Base-by-base conservation (phyloP, 2,888 invertebrate species). In the Apamea sordens region DNA sequence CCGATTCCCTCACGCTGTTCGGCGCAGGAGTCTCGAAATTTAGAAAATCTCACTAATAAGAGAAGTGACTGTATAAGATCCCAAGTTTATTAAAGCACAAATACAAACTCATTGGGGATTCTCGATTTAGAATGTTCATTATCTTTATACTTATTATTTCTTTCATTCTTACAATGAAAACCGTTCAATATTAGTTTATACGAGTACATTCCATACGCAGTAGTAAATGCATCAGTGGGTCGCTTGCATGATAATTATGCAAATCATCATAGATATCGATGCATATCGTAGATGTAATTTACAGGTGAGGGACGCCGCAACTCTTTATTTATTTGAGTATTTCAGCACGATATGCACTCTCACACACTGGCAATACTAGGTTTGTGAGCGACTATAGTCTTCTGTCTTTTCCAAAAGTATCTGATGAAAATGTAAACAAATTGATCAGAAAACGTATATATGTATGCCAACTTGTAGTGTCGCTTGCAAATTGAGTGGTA, bases 171-270 rank as follows among this genome's bases (percentile, higher is more conserved):
- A 32, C 28, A 63, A 63, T 21, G 36, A 61, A 44, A 61, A 32
- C 36, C 36, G 47, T 36, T 47, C 28, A 56, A 5, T 32, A 32
- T 47, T 18, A 41, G 69, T 69, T 63, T n/a, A 82, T 24, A 67
- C 32, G 32, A 32, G 32, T 32, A 32, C 36, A 82, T 76, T 70
- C 72, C 53, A 72, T n/a, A 83, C 10, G 53, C 32, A 59, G 5
- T 5, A 11, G 47, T 32, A 41, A 68, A 68, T 41, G 68, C 68
- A 59, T 61, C 47, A 83, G 32, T 69, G 63, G 50, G 28, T 70
- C 50, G 59, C 64, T 61, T 80, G 41, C 68, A 73, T 61, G 59
- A 36, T 83, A n/a, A 79, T 69, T 77, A 83, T 73, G 79, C 64
- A 73, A 70, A 84, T 77, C 44, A 84, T 77, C 44, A 28, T 79